Base-by-base conservation (phyloP, 1,140 invertebrate genomes). In the Sycophila sp. region DNA sequence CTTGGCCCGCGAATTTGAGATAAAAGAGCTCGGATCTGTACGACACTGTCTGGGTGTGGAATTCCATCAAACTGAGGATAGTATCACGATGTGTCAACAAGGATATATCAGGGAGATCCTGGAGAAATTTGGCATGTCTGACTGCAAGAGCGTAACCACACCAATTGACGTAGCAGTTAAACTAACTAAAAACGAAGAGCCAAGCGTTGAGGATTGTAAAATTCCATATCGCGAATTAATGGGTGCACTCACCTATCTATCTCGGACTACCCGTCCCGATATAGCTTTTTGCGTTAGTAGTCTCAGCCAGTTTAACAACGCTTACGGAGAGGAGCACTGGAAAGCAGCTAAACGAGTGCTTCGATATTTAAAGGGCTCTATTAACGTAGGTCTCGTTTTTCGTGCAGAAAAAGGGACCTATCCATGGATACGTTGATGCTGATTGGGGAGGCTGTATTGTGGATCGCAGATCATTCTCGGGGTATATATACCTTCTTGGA, bases 61-160 rank as follows among this genome's bases (percentile, higher is more conserved):
- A 3, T n/a, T 47, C 1, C 10, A 2, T 4, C 45, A 47, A 22
- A 7, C 2, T 4, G 7, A 22, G 2, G n/a, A 7, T 2, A 7
- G 19, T 2, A 47, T 47, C 15, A 15, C 45, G 11, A 2, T 47
- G n/a, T 19, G 45, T 63, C 77, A 78, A 56, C 49, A 10, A 1
- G 69, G 69, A 34, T 78, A 78, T 53, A 72, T 71, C 7, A 5
- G 55, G 2, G 63, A 73, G 2, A 10, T 80, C 0, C 24, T 76
- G 3, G 34, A 72, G 8, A 69, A 64, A 53, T 80, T 75, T 36
- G 55, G 56, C 3, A 79, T 78, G 75, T 15, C 4, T 4, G 58
- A 75, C 58, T 78, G 60, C 8, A 75, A 80, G 4, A 62, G 72
- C 15, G 47, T 72, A 7, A 15, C 17, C 2, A 79, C 75, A 17